Conservation (phyloP, 2,888 invertebrate genomes). For the Lasioglossum calceatum region DNA sequence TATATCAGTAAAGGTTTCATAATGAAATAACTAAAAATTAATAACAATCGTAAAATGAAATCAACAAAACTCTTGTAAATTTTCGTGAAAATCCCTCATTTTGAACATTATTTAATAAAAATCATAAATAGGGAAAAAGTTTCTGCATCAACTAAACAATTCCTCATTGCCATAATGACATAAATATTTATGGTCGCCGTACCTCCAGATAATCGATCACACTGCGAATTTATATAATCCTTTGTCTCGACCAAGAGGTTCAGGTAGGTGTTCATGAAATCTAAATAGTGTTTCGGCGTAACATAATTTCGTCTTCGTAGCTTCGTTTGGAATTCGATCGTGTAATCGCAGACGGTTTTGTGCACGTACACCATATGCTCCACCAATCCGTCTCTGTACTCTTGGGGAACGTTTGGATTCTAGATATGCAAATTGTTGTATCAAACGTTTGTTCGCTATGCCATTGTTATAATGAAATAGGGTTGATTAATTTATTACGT, state of each 20-base stretch:
- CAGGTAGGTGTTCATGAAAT: conserved; percentile 93
- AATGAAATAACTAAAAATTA: too few species aligned
- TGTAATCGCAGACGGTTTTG: conserved; percentile 89
- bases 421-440: conserved; percentile 72
- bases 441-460: background rate
- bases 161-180: too few species aligned
- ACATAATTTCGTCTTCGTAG: conserved; percentile 94
- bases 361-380: conserved; percentile 95
- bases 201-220: conserved; percentile 79
- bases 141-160: too few species aligned
- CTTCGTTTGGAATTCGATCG: conserved; percentile 89
- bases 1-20: too few species aligned
- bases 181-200: background rate
- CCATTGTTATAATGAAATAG: background rate
- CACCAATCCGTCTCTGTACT: conserved; percentile 89
- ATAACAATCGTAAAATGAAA: too few species aligned
- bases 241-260: conserved; percentile 90
- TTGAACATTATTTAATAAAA: too few species aligned
- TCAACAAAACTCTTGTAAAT: too few species aligned
- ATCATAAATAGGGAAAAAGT: too few species aligned
- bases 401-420: conserved; percentile 89
- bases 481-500: conserved; percentile 86
- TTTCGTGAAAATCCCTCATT: too few species aligned
- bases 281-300: conserved; percentile 96
- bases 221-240: conserved; percentile 84